Evolutionary conservation across 2,113 vertebrate species (phyloP), one percentile per base, ranked within the genome.

Genomic region (Pangasianodon gigas): DNA sequence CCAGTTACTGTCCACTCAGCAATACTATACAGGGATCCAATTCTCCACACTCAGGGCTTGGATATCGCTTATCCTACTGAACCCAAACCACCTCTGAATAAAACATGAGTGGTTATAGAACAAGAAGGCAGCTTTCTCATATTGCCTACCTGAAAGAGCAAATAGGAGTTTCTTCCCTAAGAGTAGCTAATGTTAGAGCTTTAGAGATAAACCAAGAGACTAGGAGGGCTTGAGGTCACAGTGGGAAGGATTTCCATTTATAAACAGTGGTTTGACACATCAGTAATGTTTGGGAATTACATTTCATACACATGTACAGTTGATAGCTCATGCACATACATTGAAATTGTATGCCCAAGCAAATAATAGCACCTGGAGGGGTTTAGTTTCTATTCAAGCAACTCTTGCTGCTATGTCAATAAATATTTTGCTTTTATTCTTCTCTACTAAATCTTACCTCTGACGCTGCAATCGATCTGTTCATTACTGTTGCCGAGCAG

Each of bases 11-110:
- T 89, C 62, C 87, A 79, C 62, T 92, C 92, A 91, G 92, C 92
- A 89, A 88, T 87, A 89, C 60, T 69, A 32, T 82, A 51, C 87
- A 81, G 46, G 60, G 89, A 80, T 92, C 92, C 81, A 89, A 90
- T 92, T 90, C 84, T 41, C 82, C 37, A 24, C 41, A 79, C 85
- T 89, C 74, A 90, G 89, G 85, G 87, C 75, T 90, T 84, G 52
- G 87, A 92, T 92, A 92, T 92, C 91, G 81, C 89, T 79, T 71
- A 84, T 77, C 77, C 88, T 21, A 48, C 89, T 41, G 69, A 92
- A 91, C 89, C 86, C 89, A 89, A 92, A 85, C 87, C 87, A 89
- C 41, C 75, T 85, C 89, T 91, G 77, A 92, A 92, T 92, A 92
- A 92, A 90, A 89, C 52, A 92, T 92, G 90, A 92, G 89, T 41